A percentile compares a stretch with the other conserved stretches of the same genome.
These are phyloP conservation scores for Alethe diademata DNA, from an alignment of 2,113 vertebrate genomes.

Conservation along the genomic window DNA sequence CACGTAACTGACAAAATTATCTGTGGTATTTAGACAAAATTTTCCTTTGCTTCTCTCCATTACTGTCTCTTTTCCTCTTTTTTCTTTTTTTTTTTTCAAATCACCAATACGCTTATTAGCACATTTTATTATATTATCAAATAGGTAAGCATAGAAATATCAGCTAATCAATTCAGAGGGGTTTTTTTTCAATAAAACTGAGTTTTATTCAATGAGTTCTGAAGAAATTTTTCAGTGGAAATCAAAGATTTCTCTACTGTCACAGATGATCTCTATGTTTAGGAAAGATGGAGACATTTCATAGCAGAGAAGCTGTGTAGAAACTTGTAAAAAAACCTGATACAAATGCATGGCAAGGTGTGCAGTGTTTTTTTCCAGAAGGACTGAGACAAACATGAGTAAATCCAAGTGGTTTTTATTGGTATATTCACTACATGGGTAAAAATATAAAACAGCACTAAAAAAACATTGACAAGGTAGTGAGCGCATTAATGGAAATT, in stretches of 20 bases:
- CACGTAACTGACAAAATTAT: not conserved
- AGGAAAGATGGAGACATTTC: not conserved
- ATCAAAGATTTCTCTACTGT: not conserved
- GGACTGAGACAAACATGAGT: not conserved
- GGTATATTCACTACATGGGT: not conserved
- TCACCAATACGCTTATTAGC: rapidly evolving
- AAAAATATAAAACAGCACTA: not conserved
- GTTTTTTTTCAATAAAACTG: not conserved
- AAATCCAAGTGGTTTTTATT: not conserved
- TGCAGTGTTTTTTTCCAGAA: not conserved
- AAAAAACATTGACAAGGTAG: not conserved
- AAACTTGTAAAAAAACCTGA: not conserved
- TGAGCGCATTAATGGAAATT: not conserved
- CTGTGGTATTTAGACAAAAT: not conserved
- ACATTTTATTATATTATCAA: not conserved
- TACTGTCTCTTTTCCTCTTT: not conserved
- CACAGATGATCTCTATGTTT: not conserved
- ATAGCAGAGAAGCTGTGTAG: not conserved
- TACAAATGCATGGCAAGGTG: not conserved
- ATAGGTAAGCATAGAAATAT: not conserved
- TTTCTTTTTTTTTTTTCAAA: too few species aligned
- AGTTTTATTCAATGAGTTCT: not conserved
- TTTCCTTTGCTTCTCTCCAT: rapidly evolving
- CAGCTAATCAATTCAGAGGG: not conserved
- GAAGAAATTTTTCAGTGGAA: not conserved